Percentiles rank a stretch among this genome's conserved stretches.
Conservation (phyloP, 2,113 vertebrate species). For the Vireo altiloquus region DNA sequence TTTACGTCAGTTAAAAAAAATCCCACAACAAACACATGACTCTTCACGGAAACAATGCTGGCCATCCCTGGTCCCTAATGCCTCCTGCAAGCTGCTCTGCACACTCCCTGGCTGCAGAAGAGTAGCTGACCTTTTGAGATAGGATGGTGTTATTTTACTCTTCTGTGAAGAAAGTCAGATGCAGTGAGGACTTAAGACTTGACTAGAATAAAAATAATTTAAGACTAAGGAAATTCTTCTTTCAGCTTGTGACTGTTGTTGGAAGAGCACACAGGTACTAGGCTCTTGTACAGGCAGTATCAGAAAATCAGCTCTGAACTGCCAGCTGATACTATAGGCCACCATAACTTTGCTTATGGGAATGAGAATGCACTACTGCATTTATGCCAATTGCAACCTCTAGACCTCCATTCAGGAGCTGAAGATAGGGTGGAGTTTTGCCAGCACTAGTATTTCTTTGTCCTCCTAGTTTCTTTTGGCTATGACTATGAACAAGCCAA, state of each 20-base stretch:
- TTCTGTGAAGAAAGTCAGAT: background rate
- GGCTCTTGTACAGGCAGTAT: background rate
- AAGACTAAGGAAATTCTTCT: background rate
- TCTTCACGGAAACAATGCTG: background rate
- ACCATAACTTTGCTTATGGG: background rate
- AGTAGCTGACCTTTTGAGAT: background rate
- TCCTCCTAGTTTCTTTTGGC: background rate
- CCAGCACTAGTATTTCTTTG: background rate
- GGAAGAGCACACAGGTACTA: background rate
- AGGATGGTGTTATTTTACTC: background rate
- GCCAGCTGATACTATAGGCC: background rate
- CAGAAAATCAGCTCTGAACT: background rate
- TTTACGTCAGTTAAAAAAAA: background rate
- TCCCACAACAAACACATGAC: background rate
- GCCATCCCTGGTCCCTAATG: rapidly evolving
- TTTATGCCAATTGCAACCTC: background rate
- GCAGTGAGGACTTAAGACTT: background rate
- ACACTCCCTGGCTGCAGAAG: background rate
- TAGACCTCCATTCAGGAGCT: background rate
- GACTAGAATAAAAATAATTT: background rate
- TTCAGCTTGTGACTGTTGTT: background rate
- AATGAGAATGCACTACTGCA: background rate
- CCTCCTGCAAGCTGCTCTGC: background rate
- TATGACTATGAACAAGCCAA: background rate
- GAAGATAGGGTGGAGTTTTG: background rate